Base-by-base conservation (phyloP, 2,113 vertebrate species). In the Pelmatolapia mariae region DNA sequence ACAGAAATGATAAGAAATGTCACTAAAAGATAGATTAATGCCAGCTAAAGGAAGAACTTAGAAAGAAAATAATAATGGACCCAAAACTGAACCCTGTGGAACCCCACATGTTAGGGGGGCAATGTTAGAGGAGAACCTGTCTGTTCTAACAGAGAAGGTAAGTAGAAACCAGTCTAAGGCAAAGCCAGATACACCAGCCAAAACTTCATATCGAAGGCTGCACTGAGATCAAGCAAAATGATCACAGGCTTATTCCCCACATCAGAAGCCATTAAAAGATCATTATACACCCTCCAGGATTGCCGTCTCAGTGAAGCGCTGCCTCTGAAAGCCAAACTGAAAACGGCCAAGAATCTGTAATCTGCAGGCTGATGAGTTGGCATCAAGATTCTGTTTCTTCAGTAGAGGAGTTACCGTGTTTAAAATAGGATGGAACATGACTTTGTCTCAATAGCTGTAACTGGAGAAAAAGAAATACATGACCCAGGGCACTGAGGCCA, bases 11-110 rank as follows among this genome's bases (percentile, higher is more conserved):
- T 12, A 63, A 63, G 31, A 63, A 63, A 36, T 63, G 31, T 63
- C 31, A 36, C 59, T 63, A 63, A 63, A 12, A n/a, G 59, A 63
- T 2, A 36, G 31, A n/a, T 63, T 63, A 63, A 63, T 63, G 59
- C 0, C 59, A n/a, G 31, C 2, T 66, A 66, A 66, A 66, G 6
- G 18, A 36, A 66, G 61, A 36, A 66, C 31, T 11, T 63, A n/a
- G 0, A 36, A 63, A 63, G 59, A 63, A 63, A 36, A 63, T 66
- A 36, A 66, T 66, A 66, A 66, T 66, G 61, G 31, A 63, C 31
- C 59, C 29, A 11, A 63, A 63, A 63, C 31, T 36, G 31, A 63
- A 63, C 59, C 59, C 31, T 36, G 59, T 63, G 59, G 59, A 63
- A 63, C 31, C 59, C 59, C 59, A 33, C 31, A 63, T 33, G 31